Conservation (phyloP, 2,888 invertebrate species). For the Rapana venosa region DNA sequence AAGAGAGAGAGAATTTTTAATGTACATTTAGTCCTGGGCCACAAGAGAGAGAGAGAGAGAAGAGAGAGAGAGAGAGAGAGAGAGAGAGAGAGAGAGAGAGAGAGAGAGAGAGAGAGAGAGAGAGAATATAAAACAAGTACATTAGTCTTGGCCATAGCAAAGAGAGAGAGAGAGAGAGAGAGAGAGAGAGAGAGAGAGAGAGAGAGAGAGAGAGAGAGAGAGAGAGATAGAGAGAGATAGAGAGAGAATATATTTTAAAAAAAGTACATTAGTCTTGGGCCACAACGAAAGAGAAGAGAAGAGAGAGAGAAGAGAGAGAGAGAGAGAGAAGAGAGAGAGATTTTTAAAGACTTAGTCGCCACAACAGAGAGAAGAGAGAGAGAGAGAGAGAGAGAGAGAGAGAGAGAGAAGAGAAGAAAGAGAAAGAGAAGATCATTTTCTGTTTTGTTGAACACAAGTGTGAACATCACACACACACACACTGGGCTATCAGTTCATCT, state of each 20-base stretch:
- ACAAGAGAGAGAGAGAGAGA: not conserved
- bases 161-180: conserved; percentile 17
- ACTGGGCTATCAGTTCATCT: too few relatives aligned
- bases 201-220: not conserved
- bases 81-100: conserved; percentile 3
- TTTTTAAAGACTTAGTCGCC: too few relatives aligned
- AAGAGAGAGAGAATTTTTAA: too few relatives aligned
- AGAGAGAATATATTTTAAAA: too few relatives aligned
- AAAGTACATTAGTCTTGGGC: too few relatives aligned
- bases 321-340: not conserved
- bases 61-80: not conserved
- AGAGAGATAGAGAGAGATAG: too few relatives aligned
- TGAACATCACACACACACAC: too few relatives aligned
- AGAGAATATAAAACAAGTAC: too few relatives aligned
- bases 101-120: not conserved
- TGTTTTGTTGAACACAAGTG: too few relatives aligned
- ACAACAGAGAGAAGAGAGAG: not conserved
- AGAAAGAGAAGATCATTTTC: not conserved
- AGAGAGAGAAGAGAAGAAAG: conserved; percentile 18
- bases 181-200: conserved; percentile 7
- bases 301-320: not conserved
- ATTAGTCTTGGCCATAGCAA: too few relatives aligned
- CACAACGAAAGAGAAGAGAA: not conserved
- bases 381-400: conserved; percentile 16
- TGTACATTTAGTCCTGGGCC: too few relatives aligned